These are phyloP conservation scores for Pomatorhinus ruficollis DNA, from an alignment of 2,113 vertebrate genomes.

Conservation along the genomic window DNA sequence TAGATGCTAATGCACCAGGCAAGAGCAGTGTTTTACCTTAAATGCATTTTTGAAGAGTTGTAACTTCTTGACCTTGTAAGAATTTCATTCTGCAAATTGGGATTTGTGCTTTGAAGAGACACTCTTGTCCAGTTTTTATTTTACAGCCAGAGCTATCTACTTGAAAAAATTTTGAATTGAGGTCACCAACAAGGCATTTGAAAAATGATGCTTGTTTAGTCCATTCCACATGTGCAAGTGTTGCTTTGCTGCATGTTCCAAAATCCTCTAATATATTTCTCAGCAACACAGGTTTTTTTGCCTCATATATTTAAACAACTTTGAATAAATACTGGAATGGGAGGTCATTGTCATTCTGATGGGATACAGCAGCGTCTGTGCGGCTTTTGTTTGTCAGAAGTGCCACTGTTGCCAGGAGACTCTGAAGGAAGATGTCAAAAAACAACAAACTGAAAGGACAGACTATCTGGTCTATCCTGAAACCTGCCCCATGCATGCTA, in stretches of 20 bases:
- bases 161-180: not conserved
- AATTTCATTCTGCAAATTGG: not conserved
- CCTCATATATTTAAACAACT: conserved; percentile 40
- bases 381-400: conserved; percentile 66
- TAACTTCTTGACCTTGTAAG: not conserved
- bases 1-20: not conserved
- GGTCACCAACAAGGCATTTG: not conserved
- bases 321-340: conserved; percentile 29
- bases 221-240: not conserved
- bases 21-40: not conserved
- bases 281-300: not conserved
- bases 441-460: conserved; percentile 62
- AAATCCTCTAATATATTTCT: not conserved
- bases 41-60: not conserved
- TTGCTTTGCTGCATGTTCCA: not conserved
- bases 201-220: not conserved
- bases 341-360: conserved; percentile 68
- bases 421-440: conserved; percentile 69
- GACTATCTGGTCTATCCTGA: conserved; percentile 25
- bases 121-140: not conserved
- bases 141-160: not conserved
- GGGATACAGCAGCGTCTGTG: conserved; percentile 55
- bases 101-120: not conserved
- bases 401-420: conserved; percentile 68
- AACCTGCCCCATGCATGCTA: conserved; percentile 40